A percentile compares a stretch with the other conserved stretches of the same genome.
phyloP scores from a whole-genome alignment of 2,797 vertebrate genomes.

The Caiman crocodilus region DNA sequence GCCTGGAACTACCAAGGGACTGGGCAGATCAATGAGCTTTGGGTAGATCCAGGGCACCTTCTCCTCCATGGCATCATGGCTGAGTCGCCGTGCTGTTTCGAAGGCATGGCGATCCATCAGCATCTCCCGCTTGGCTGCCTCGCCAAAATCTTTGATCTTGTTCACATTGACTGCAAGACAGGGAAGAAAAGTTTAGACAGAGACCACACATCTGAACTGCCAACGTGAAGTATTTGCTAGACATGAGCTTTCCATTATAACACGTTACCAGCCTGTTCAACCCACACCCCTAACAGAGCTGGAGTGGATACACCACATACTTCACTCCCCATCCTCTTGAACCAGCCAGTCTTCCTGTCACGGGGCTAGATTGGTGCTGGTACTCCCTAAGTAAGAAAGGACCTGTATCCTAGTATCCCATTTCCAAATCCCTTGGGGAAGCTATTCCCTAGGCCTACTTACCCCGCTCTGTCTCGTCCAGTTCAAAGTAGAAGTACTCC shows the following conservation, averaged over 20 bases:
- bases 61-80: conserved; percentile 96
- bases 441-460: not conserved
- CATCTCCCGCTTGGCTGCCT: conserved; percentile 94
- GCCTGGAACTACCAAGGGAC: conserved; percentile 85
- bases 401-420: not conserved
- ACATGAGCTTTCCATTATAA: too few species aligned
- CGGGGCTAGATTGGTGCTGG: not conserved
- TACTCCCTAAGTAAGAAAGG: not conserved
- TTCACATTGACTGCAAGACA: conserved; percentile 91
- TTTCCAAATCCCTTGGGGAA: not conserved
- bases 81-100: conserved; percentile 92
- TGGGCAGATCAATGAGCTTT: conserved; percentile 82
- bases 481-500: conserved; percentile 94
- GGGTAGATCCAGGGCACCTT: conserved; percentile 90
- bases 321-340: not conserved
- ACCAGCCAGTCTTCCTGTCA: not conserved
- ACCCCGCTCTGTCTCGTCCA: conserved; percentile 96
- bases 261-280: too few species aligned
- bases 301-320: not conserved
- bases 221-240: too few species aligned
- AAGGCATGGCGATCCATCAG: conserved; percentile 95
- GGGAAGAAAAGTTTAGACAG: not conserved
- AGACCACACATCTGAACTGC: not conserved
- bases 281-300: not conserved
- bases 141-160: conserved; percentile 96